phyloP scores from a whole-genome alignment of 2,888 invertebrate species.

The Helleia helle region DNA sequence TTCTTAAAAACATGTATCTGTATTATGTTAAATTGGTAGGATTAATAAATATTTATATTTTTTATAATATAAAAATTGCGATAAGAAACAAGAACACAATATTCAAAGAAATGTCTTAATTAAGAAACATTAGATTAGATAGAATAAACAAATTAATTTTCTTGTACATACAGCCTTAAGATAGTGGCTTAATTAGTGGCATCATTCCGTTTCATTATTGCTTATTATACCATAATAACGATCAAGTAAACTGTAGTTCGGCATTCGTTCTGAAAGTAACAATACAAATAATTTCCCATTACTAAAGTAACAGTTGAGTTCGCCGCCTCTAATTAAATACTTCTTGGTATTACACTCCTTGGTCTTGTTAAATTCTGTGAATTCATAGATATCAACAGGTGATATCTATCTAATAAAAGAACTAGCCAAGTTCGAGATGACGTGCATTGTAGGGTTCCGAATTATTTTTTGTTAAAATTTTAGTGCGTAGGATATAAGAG shows the following conservation, averaged over 20 bases:
- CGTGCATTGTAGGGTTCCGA: not conserved
- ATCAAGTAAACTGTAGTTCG: not conserved
- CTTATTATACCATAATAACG: slow-evolving; percentile 4
- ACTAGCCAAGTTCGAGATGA: not conserved
- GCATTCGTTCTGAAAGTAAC: slow-evolving; percentile 2
- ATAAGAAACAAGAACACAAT: too few species aligned
- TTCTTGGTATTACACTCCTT: not conserved
- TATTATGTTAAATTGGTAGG: too few species aligned
- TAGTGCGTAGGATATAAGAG: too few species aligned
- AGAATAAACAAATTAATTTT: too few species aligned
- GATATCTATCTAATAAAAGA: not conserved
- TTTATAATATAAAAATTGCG: too few species aligned
- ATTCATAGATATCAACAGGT: not conserved
- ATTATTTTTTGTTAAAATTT: too few species aligned
- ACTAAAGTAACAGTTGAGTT: not conserved
- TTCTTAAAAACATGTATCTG: too few species aligned
- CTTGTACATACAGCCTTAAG: slow-evolving; percentile 1
- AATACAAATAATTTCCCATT: slow-evolving; percentile 8
- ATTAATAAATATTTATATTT: too few species aligned
- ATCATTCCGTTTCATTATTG: not conserved
- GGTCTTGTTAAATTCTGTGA: not conserved
- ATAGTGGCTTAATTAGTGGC: slow-evolving; percentile 5
- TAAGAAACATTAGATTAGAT: too few species aligned
- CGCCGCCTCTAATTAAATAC: not conserved
- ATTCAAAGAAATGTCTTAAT: too few species aligned